Evolutionary conservation across 1,140 invertebrate species (phyloP), one percentile per base, ranked within the genome.

Genomic region (fruit fly (Drosophila melanogaster)): DNA sequence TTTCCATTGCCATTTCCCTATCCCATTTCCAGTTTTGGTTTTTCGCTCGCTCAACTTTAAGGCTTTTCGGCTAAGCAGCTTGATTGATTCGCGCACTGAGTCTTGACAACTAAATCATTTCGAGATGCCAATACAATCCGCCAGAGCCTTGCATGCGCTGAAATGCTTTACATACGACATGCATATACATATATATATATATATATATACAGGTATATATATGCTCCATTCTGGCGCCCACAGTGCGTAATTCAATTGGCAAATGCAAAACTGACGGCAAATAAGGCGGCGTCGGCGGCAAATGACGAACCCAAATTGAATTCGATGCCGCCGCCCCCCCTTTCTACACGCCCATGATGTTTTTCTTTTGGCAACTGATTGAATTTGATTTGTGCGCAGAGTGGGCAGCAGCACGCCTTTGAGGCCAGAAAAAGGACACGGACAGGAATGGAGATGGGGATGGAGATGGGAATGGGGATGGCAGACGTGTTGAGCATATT

Each of bases 401-500:
- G 19, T 33, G 56, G 65, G 47, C 66, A 74, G 47, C 66, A 67
- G 47, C 69, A 67, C 59, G 62, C 62, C 62, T 80, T 62, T 40
- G 54, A 60, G 72, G 14, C 37, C 15, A 40, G 11, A 11, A 22
- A 37, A 14, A 17, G 3, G n/a, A 50, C 3, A n/a, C 26, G 8
- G 10, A 3, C 6, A 1, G 10, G 38, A 30, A 8, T 12, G 8
- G 3, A 19, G 4, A 4, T 11, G 22, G 19, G 19, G 14, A 8
- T 12, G 8, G 7, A 30, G 2, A 4, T 11, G 22, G 19, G 19
- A 8, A 22, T 22, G 6, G 4, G 10, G 1, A 33, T 3, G 2
- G 12, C 38, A 57, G 43, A 83, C 79, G 79, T 83, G 79, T 70
- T 83, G 65, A 75, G 79, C 79, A 83, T 83, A 83, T 83, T 83